Evolutionary conservation across 92 coral and sea anemone species (phyloP).

Genomic region (Epizoanthus illoricatus): DNA sequence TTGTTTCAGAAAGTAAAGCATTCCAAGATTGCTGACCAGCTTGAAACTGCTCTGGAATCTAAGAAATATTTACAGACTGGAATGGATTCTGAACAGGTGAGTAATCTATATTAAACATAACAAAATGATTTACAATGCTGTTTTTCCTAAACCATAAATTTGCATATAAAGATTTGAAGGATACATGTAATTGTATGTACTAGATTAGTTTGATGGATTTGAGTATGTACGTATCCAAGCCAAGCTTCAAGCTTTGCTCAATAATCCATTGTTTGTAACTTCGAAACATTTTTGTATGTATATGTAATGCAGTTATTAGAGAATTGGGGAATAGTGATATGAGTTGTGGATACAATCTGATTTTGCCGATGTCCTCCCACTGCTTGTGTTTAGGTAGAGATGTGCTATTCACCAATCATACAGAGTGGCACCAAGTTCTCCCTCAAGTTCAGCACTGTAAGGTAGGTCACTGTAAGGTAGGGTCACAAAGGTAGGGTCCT

Average conservation of each 20-base stretch:
- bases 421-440: constrained; percentile 97
- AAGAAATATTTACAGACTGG: constrained; percentile 84
- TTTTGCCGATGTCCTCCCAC: neutral
- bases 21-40: constrained; percentile 90
- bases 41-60: constrained; percentile 87
- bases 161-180: neutral
- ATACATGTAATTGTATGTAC: neutral
- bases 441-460: constrained; percentile 94
- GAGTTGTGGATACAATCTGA: neutral
- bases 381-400: constrained; percentile 67
- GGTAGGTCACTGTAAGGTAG: constrained; percentile 50
- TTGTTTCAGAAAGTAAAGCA: constrained; percentile 80
- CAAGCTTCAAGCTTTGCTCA: no score
- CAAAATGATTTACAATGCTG: no score
- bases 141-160: neutral
- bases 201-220: no score
- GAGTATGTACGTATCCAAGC: no score
- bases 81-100: constrained; percentile 94
- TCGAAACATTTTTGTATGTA: no score
- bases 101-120: neutral
- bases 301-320: neutral
- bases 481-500: neutral
- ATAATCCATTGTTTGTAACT: no score
- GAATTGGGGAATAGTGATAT: neutral
- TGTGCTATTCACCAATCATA: constrained; percentile 96